phyloP scores from a whole-genome alignment of 2,888 invertebrate species.

The Sussaba pulchella region DNA sequence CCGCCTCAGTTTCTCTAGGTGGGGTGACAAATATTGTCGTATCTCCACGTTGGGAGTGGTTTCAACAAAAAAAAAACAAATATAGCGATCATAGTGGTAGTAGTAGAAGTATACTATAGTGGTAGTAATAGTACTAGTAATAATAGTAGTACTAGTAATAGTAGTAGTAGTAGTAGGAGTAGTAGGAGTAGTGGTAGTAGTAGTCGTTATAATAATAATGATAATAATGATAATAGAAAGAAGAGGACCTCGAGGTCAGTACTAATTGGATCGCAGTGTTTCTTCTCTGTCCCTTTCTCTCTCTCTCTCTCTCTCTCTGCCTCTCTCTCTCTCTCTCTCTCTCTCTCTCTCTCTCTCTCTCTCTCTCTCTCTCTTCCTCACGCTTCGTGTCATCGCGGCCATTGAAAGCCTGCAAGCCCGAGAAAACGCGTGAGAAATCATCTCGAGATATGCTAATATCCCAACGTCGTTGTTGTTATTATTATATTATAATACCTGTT shows the following conservation, averaged over 20 bases:
- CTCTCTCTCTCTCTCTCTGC: constrained; percentile 9
- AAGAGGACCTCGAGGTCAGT: constrained; percentile 57
- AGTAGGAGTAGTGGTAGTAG: too few relatives aligned
- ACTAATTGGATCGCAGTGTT: constrained; percentile 58
- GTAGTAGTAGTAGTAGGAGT: too few relatives aligned
- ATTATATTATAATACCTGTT: constrained; percentile 47
- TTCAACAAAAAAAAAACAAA: neutral
- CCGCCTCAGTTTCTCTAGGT: constrained; percentile 6
- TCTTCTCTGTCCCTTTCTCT: neutral
- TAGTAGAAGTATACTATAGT: neutral
- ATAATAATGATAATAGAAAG: constrained; percentile 21
- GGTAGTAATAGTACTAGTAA: neutral
- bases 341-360: constrained; percentile 7
- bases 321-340: constrained; percentile 3
- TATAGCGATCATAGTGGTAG: neutral
- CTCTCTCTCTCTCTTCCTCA: constrained; percentile 10
- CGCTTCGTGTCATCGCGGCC: constrained; percentile 36
- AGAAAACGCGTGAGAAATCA: constrained; percentile 53
- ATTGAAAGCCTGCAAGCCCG: neutral
- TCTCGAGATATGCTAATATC: constrained; percentile 54
- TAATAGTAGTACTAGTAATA: neutral
- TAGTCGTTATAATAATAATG: too few relatives aligned
- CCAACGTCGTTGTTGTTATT: constrained; percentile 41
- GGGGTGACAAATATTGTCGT: constrained; percentile 46
- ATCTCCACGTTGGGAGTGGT: constrained; percentile 6